Evolutionary conservation across 1,140 invertebrate species (phyloP).

Genomic region (Armadillidium nasatum): DNA sequence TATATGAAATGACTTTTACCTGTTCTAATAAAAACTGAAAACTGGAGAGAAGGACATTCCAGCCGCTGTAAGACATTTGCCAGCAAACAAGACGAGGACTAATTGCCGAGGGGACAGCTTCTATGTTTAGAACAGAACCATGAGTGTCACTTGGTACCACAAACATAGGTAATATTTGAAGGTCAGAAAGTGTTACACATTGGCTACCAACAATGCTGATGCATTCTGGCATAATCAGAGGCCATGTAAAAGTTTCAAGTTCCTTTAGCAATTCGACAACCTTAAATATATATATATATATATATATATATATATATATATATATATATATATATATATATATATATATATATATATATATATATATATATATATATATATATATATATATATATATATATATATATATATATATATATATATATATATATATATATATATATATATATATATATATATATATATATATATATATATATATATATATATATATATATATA

Average conservation of each 20-base stretch:
- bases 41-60: neutral
- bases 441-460: too few species aligned
- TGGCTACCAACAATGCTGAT: constrained; percentile 20
- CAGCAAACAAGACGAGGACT: neutral
- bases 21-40: neutral
- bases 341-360: too few species aligned
- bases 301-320: too few species aligned
- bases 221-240: neutral
- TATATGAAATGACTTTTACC: neutral
- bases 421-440: too few species aligned
- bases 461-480: too few species aligned
- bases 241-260: constrained; percentile 35
- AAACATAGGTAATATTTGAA: constrained; percentile 29
- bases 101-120: neutral
- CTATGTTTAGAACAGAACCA: constrained; percentile 17
- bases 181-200: constrained; percentile 23
- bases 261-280: constrained; percentile 38
- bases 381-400: too few species aligned
- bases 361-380: too few species aligned
- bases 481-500: too few species aligned
- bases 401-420: too few species aligned
- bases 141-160: constrained; percentile 28
- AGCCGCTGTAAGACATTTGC: neutral
- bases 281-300: constrained; percentile 12
- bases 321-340: too few species aligned